Evolutionary conservation across 1,140 invertebrate species (phyloP).

Genomic region (Archegozetes longisetosus): DNA sequence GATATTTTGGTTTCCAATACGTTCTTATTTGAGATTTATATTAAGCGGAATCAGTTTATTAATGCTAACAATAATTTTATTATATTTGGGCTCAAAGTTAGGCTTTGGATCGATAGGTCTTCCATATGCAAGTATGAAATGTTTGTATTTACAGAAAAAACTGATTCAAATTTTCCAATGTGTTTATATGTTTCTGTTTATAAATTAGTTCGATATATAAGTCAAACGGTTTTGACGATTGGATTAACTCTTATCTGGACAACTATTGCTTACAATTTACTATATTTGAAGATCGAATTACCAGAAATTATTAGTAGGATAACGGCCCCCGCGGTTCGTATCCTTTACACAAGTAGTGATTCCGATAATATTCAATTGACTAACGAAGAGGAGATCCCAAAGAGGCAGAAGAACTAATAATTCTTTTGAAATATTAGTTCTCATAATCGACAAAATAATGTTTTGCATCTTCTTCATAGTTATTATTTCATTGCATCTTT

Average conservation of each 20-base stretch:
- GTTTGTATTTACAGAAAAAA: not conserved
- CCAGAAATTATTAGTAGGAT: not conserved
- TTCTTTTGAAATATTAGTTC: not conserved
- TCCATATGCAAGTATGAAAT: constrained; percentile 5
- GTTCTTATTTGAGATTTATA: not conserved
- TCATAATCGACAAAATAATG: constrained; percentile 5
- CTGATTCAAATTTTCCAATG: not conserved
- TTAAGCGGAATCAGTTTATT: constrained; percentile 3
- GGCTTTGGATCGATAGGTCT: constrained; percentile 1
- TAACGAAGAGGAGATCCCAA: not conserved
- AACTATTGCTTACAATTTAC: constrained; percentile 2
- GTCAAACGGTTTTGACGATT: constrained; percentile 1
- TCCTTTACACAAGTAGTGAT: not conserved
- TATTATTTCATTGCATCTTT: constrained; percentile 2
- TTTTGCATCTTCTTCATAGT: constrained; percentile 7
- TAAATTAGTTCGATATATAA: constrained; percentile 1
- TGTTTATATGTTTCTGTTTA: not conserved
- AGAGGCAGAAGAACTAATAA: not conserved
- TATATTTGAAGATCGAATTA: not conserved
- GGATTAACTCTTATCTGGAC: constrained; percentile 1
- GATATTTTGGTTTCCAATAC: constrained; percentile 6
- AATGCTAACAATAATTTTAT: not conserved
- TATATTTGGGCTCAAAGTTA: constrained; percentile 3
- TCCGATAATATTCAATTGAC: not conserved
- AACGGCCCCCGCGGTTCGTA: not conserved